phyloP scores from a whole-genome alignment of 1,140 invertebrate genomes.

The Thalassaphorura encarpata region DNA sequence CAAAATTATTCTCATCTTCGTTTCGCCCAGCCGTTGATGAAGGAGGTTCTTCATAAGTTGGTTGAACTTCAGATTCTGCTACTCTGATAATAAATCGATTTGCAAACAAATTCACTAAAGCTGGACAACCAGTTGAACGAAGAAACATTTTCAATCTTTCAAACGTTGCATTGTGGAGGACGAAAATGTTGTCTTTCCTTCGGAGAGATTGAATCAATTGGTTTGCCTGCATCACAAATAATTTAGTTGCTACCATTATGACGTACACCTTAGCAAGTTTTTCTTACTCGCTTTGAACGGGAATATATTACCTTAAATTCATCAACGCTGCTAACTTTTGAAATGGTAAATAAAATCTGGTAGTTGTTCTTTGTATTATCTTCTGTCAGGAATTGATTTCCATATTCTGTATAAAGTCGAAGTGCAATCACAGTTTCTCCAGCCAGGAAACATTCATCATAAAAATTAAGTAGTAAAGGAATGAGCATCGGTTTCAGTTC shows the following conservation, averaged over 20 bases:
- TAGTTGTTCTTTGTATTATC: conserved; percentile 9
- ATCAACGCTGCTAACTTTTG: neutral
- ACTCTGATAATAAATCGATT: conserved; percentile 14
- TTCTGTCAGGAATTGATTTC: conserved; percentile 10
- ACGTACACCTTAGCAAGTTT: neutral
- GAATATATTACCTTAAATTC: conserved; percentile 3
- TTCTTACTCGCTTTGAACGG: too few species aligned
- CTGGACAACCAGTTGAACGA: neutral
- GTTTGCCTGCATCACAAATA: neutral
- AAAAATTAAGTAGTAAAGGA: conserved; percentile 17
- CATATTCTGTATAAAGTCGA: conserved; percentile 4
- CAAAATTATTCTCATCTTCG: too few species aligned
- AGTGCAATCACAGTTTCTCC: neutral
- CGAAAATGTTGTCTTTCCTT: neutral
- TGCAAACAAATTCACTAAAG: conserved; percentile 14
- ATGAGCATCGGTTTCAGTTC: conserved; percentile 14
- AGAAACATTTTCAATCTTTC: conserved; percentile 12
- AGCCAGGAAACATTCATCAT: neutral
- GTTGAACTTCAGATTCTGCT: conserved; percentile 5
- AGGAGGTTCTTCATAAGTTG: neutral
- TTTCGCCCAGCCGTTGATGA: too few species aligned
- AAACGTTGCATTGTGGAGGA: conserved; percentile 3
- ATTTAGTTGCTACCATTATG: neutral
- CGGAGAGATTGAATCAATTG: neutral
- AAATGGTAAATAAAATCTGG: neutral